These are phyloP conservation scores for Mobula hypostoma DNA, from an alignment of 2,113 vertebrate genomes.

Conservation along the genomic window DNA sequence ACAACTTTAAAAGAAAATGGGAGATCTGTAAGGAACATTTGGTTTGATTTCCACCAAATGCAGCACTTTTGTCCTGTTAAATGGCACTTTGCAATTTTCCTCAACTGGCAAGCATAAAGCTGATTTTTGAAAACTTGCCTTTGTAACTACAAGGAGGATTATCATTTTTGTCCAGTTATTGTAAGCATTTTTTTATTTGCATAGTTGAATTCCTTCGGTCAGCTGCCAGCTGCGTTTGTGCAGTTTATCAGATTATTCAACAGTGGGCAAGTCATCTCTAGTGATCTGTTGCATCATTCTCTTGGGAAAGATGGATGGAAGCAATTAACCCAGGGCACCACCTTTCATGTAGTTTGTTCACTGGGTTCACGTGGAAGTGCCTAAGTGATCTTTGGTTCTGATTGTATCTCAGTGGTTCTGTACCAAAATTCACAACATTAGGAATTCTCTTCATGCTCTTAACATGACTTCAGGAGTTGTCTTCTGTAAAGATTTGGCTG, in stretches of 20 bases:
- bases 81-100: neutral
- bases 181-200: slow-evolving; percentile 1
- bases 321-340: slow-evolving; percentile 46
- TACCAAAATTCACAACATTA: neutral
- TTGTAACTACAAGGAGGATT: slow-evolving; percentile 7
- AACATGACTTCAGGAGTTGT: neutral
- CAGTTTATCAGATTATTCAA: slow-evolving; percentile 41
- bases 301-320: slow-evolving; percentile 49
- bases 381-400: neutral
- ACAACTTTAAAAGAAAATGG: neutral
- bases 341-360: slow-evolving; percentile 39
- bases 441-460: neutral
- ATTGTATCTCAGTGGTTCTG: neutral
- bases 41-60: neutral
- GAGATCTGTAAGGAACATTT: neutral
- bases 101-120: neutral
- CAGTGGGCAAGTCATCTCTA: slow-evolving; percentile 45
- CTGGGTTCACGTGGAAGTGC: neutral
- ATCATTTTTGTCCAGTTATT: slow-evolving; percentile 10
- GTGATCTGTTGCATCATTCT: slow-evolving; percentile 49
- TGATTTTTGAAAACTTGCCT: neutral
- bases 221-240: slow-evolving; percentile 31
- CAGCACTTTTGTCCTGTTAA: neutral
- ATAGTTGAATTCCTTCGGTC: slow-evolving; percentile 17
- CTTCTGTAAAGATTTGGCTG: neutral